Conservation (phyloP, 2,888 invertebrate genomes). For the Xestia ashworthii region DNA sequence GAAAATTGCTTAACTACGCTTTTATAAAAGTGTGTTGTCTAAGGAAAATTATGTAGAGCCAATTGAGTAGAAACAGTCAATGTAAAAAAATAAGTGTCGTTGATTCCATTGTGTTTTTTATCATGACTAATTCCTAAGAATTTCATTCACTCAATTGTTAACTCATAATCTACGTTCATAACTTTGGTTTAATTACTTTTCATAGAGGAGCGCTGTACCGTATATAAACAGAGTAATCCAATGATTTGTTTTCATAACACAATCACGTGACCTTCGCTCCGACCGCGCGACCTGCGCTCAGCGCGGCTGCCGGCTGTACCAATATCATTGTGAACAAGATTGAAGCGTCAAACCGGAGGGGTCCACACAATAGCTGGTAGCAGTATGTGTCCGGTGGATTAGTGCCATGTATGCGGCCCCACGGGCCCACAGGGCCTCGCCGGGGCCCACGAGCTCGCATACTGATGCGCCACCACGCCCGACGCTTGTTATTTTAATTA, state of each 20-base stretch:
- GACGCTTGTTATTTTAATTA: conserved; percentile 86
- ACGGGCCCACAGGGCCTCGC: conserved; percentile 76
- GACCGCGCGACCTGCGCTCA: not conserved
- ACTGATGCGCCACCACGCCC: conserved; percentile 79
- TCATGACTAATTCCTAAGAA: not conserved
- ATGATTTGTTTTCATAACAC: conserved; percentile 60
- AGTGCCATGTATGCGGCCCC: conserved; percentile 80
- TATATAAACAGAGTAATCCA: conserved; percentile 35
- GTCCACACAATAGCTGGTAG: conserved; percentile 46
- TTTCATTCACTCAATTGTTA: conserved; percentile 1
- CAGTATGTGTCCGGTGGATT: conserved; percentile 69
- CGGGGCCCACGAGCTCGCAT: conserved; percentile 75
- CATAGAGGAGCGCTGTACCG: not conserved
- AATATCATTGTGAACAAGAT: conserved; percentile 53
- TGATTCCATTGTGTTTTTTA: conserved; percentile 16
- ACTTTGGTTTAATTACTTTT: conserved; percentile 4
- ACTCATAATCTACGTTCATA: not conserved
- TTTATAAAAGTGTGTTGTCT: conserved; percentile 27
- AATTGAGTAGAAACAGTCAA: conserved; percentile 9
- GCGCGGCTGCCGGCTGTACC: conserved; percentile 25
- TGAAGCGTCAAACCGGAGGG: conserved; percentile 51
- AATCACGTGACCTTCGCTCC: conserved; percentile 57
- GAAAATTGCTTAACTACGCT: conserved; percentile 66
- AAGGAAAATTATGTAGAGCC: conserved; percentile 24
- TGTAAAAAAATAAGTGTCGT: conserved; percentile 4